Evolutionary conservation across 2,113 vertebrate species (phyloP).

Genomic region (Excalfactoria chinensis): DNA sequence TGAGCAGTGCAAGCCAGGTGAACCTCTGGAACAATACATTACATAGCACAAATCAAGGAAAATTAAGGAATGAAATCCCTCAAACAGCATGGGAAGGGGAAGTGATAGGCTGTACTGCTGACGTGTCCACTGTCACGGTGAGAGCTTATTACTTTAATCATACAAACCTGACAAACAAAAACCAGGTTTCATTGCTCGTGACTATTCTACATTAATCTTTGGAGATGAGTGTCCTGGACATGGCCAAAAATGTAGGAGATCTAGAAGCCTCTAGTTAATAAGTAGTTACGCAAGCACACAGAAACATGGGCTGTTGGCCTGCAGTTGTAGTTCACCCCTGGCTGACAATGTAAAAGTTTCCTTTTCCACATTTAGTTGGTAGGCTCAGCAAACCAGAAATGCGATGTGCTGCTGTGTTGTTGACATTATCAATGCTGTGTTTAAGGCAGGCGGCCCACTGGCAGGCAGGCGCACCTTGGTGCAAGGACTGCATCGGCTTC

Average conservation of each 20-base stretch:
- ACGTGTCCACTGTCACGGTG: not conserved
- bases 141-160: not conserved
- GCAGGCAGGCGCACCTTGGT: not conserved
- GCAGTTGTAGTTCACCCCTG: not conserved
- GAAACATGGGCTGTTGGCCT: not conserved
- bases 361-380: conserved; percentile 1
- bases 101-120: not conserved
- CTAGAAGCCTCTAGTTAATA: not conserved
- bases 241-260: not conserved
- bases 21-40: not conserved
- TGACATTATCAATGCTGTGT: not conserved
- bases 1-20: not conserved
- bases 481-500: rapidly evolving
- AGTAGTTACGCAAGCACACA: not conserved
- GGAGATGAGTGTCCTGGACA: not conserved
- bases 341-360: not conserved
- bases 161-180: not conserved
- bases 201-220: not conserved
- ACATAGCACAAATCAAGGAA: not conserved
- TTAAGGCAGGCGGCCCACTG: rapidly evolving
- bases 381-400: conserved; percentile 10
- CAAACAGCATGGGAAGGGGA: not conserved
- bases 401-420: not conserved
- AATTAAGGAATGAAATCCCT: not conserved
- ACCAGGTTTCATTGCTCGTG: not conserved